These are phyloP conservation scores for Alethe castanea DNA, from an alignment of 2,113 vertebrate genomes.

Conservation along the genomic window DNA sequence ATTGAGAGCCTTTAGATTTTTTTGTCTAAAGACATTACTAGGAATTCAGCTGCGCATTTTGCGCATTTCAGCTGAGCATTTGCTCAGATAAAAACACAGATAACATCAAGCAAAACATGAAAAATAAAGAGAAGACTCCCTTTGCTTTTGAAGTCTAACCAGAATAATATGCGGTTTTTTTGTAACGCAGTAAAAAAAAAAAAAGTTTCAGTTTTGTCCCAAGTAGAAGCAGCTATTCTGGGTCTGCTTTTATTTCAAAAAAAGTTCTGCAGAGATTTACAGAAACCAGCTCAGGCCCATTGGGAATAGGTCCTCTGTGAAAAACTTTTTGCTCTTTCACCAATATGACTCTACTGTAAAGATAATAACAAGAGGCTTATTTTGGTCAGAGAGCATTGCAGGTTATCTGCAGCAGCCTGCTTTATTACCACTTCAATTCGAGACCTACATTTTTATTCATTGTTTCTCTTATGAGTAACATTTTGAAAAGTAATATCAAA, in stretches of 20 bases:
- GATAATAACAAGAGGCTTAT: neutral
- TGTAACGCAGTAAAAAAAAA: accelerated
- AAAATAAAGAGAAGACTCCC: neutral
- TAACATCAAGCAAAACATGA: neutral
- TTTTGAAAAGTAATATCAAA: conserved; percentile 37
- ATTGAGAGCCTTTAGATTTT: neutral
- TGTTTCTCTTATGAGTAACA: conserved; percentile 40
- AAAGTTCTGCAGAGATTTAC: neutral
- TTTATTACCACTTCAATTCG: neutral
- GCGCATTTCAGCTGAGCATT: neutral
- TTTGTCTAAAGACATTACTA: conserved; percentile 2
- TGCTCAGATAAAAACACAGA: neutral
- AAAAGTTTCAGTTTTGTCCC: neutral
- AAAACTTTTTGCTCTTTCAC: neutral
- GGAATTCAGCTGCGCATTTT: conserved; percentile 19
- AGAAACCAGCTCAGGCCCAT: neutral
- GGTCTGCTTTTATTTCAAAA: neutral
- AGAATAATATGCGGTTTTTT: neutral
- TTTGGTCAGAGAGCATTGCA: neutral
- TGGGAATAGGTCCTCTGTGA: neutral
- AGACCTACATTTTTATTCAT: conserved; percentile 39
- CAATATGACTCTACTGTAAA: neutral
- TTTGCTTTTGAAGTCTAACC: neutral
- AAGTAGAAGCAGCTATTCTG: neutral
- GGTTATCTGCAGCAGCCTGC: conserved; percentile 14